Evolutionary conservation across 2,888 invertebrate genomes (phyloP), one percentile per base, ranked within the genome.

Genomic region (Silvanus unidentatus): DNA sequence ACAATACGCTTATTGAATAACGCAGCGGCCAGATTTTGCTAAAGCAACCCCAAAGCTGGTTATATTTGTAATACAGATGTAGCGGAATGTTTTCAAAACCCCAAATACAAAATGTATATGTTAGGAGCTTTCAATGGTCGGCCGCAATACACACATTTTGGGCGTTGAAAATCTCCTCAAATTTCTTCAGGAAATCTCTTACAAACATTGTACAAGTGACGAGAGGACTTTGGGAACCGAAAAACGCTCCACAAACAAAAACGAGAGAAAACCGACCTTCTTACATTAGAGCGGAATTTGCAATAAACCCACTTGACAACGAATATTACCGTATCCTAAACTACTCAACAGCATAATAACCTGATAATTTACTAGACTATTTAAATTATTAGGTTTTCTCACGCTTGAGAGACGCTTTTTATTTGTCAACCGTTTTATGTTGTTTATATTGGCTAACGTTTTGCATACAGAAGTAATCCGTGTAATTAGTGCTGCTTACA

Each of bases 11-110:
- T 59, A 57, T 58, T 59, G 56, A 59, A 58, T 49, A 51, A 49
- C 44, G 49, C 45, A 58, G 57, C 22, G 22, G 22, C 22, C 22
- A 22, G 22, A 22, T 22, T n/a, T 61, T 56, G 52, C 53, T 8
- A 22, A 22, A 22, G 22, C 56, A 54, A 55, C 57, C 60, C 55
- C 62, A 60, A 62, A 61, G 58, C 56, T 57, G 61, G 56, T 22
- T 22, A 22, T 22, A 8, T 22, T 60, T 64, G 59, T 57, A 61
- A 63, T 62, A 62, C 63, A 59, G 62, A 59, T 62, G 62, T 62
- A 62, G 62, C 63, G 54, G 57, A 59, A 60, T 58, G 61, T 56
- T 62, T 63, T 55, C 47, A 54, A 48, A 49, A 42, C 22, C 4
- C 3, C 22, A 3, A 22, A 5, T 5, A 22, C 4, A 22, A 8